Evolutionary conservation across 2,888 invertebrate genomes (phyloP).

Genomic region (Campaea margaritaria): DNA sequence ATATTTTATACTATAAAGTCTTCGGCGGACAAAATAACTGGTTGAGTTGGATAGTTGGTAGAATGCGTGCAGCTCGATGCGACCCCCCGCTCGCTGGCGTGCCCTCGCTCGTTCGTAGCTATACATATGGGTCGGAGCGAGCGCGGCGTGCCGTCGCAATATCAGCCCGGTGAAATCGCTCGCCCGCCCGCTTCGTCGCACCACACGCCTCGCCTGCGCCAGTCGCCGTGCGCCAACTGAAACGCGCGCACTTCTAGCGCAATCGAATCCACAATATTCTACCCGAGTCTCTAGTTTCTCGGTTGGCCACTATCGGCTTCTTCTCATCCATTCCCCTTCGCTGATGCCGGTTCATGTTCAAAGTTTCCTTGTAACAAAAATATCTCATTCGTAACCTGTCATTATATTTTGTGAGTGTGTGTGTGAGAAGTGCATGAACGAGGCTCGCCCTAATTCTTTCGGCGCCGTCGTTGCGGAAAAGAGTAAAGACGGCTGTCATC

Average conservation of each 20-base stretch:
- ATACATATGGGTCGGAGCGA: constrained; percentile 80
- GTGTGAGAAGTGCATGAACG: constrained; percentile 72
- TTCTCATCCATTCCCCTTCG: constrained; percentile 50
- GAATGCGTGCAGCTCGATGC: constrained; percentile 75
- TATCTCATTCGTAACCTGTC: constrained; percentile 50
- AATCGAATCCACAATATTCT: constrained; percentile 77
- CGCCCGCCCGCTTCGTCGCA: constrained; percentile 81
- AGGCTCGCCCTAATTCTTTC: constrained; percentile 68
- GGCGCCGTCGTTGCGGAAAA: constrained; percentile 65
- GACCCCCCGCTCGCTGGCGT: constrained; percentile 77
- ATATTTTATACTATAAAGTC: constrained; percentile 42
- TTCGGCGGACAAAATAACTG: constrained; percentile 65
- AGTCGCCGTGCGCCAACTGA: constrained; percentile 85
- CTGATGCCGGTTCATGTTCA: constrained; percentile 56
- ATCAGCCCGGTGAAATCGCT: constrained; percentile 85
- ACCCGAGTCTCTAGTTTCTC: constrained; percentile 68
- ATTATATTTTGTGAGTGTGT: constrained; percentile 51
- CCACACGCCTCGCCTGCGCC: constrained; percentile 83
- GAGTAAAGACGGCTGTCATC: constrained; percentile 83
- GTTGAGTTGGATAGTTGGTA: constrained; percentile 66
- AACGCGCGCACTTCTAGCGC: constrained; percentile 84
- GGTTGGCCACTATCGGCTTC: constrained; percentile 56
- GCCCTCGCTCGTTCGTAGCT: constrained; percentile 75
- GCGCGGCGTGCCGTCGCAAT: constrained; percentile 80
- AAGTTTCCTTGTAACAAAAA: constrained; percentile 49